phyloP scores from a whole-genome alignment of 2,113 vertebrate species.

The Nestor notabilis region DNA sequence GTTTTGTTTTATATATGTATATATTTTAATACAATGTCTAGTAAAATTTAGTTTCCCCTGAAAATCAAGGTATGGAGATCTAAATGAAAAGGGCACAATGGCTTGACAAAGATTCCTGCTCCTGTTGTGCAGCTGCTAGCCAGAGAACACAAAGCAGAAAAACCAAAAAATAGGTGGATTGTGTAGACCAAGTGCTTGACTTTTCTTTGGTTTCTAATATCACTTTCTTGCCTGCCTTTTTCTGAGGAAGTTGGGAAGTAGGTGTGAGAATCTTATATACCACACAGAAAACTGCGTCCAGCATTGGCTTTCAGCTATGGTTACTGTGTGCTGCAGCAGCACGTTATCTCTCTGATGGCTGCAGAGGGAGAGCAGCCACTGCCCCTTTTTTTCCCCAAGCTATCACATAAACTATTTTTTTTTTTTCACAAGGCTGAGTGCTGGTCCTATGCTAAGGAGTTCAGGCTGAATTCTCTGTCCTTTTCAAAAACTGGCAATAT shows the following conservation, averaged over 20 bases:
- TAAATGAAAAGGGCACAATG: not conserved
- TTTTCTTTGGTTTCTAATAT: not conserved
- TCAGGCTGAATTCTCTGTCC: not conserved
- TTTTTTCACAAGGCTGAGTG: not conserved
- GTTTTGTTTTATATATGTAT: not conserved
- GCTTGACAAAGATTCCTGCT: not conserved
- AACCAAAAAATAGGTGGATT: not conserved
- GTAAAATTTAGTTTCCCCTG: not conserved
- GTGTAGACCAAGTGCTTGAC: not conserved
- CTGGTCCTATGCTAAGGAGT: not conserved
- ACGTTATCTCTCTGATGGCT: not conserved
- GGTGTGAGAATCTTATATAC: not conserved
- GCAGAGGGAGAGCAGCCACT: not conserved
- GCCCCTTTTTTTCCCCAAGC: not conserved
- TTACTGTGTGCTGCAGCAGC: not conserved
- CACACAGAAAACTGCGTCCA: not conserved
- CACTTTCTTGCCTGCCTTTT: not conserved
- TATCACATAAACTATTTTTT: not conserved
- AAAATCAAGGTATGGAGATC: not conserved
- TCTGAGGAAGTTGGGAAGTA: not conserved
- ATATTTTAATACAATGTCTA: not conserved
- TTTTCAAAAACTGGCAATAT: not conserved
- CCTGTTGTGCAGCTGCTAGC: not conserved
- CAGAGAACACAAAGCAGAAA: not conserved
- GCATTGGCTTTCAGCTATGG: not conserved